Percentiles rank a stretch among this genome's conserved stretches.
phyloP scores from a whole-genome alignment of 2,888 invertebrate genomes.

The Stenodera caucasica region DNA sequence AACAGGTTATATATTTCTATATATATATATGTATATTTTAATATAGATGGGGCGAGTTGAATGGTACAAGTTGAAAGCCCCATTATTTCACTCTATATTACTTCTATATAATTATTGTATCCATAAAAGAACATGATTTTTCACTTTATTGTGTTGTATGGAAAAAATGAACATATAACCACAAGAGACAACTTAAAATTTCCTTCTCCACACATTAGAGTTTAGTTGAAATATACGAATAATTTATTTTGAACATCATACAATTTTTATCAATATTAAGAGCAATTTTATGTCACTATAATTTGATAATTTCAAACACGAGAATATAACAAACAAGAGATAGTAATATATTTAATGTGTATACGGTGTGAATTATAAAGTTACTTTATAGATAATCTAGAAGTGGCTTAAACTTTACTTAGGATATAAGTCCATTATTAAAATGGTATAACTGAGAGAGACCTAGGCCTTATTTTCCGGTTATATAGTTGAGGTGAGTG shows the following conservation, averaged over 20 bases:
- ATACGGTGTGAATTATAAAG: neutral
- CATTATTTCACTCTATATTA: too few relatives aligned
- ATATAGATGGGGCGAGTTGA: too few relatives aligned
- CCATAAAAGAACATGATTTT: slow-evolving; percentile 33
- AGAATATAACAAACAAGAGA: neutral
- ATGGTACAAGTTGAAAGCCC: too few relatives aligned
- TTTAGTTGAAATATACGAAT: neutral
- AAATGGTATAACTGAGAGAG: slow-evolving; percentile 23
- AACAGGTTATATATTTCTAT: too few relatives aligned
- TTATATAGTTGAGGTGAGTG: slow-evolving; percentile 28
- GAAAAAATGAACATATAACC: neutral
- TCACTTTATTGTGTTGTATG: slow-evolving; percentile 22
- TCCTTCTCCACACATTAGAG: neutral
- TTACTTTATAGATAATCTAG: neutral
- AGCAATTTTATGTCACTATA: neutral
- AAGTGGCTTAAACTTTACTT: neutral
- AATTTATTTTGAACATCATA: too few relatives aligned
- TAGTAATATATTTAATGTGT: neutral
- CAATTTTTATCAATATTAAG: neutral
- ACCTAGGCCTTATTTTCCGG: neutral
- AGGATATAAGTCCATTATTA: slow-evolving; percentile 27
- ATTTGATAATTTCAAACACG: neutral
- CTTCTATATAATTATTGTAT: slow-evolving; percentile 32
- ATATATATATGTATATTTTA: too few relatives aligned
- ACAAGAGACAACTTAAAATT: slow-evolving; percentile 4